A percentile compares a stretch with the other conserved stretches of the same genome.
Evolutionary conservation across 2,113 vertebrate genomes (phyloP).

Genomic region (Dromiciops gliroides): DNA sequence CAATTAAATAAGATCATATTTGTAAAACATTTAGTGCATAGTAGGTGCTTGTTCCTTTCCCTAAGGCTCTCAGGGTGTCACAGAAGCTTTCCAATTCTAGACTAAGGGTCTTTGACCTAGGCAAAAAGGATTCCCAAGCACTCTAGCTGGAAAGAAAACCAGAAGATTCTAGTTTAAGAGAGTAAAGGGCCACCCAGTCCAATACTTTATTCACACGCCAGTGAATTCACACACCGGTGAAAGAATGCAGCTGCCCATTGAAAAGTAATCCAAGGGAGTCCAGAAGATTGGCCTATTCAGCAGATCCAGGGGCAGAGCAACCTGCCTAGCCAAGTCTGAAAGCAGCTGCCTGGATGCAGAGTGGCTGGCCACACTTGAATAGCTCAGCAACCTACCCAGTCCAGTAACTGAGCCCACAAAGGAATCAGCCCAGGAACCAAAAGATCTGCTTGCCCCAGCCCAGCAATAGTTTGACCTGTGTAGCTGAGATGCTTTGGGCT

Average conservation of each 20-base stretch:
- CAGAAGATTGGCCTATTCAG: not conserved
- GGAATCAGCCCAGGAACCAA: not conserved
- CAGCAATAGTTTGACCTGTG: not conserved
- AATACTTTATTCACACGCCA: not conserved
- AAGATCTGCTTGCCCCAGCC: not conserved
- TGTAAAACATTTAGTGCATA: not conserved
- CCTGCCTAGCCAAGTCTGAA: not conserved
- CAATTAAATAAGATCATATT: not conserved
- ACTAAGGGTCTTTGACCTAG: not conserved
- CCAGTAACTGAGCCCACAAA: not conserved
- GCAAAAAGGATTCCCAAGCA: not conserved
- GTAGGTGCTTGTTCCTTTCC: not conserved
- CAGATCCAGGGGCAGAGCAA: not conserved
- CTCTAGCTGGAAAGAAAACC: not conserved
- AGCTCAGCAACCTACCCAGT: not conserved
- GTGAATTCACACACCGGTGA: not conserved
- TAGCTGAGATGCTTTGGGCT: not conserved
- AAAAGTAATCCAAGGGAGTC: not conserved
- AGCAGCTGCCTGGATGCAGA: not conserved
- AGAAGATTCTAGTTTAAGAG: not conserved
- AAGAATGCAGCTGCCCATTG: not conserved
- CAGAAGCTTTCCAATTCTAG: not conserved
- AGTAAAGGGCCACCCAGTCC: not conserved
- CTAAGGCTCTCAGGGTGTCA: not conserved
- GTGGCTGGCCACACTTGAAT: not conserved